A percentile compares a stretch with the other conserved stretches of the same genome.
Evolutionary conservation across 2,797 vertebrate species (phyloP).

Genomic region (Phrynocephalus vlangalii): DNA sequence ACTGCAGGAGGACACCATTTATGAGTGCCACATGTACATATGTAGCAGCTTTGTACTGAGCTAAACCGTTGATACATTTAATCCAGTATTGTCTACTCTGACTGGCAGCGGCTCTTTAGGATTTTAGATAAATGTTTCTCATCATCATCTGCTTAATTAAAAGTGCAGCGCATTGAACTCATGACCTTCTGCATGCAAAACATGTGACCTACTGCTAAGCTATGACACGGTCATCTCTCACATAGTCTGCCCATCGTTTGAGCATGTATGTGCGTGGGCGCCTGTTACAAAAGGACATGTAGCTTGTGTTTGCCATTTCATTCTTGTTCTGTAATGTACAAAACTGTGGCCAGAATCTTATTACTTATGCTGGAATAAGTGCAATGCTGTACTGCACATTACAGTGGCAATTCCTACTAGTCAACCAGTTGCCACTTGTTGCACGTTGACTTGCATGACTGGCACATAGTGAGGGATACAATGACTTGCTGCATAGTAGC

Average conservation of each 20-base stretch:
- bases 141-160: not conserved
- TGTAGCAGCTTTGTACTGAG: not conserved
- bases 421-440: too few species aligned
- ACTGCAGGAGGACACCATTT: constrained; percentile 40
- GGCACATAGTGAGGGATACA: too few species aligned
- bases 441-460: too few species aligned
- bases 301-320: not conserved
- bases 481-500: too few species aligned
- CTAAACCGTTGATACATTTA: not conserved
- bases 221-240: not conserved
- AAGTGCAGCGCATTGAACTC: not conserved
- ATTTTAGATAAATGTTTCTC: not conserved
- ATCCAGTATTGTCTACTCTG: not conserved
- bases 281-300: not conserved
- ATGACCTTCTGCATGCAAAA: not conserved
- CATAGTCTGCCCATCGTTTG: too few species aligned
- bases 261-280: too few species aligned
- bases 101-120: not conserved
- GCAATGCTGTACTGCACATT: too few species aligned
- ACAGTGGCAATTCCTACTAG: too few species aligned
- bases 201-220: not conserved
- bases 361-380: too few species aligned
- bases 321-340: not conserved
- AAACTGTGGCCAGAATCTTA: too few species aligned
- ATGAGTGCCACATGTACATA: constrained; percentile 25